phyloP scores from a whole-genome alignment of 53 echinoderm and acorn worm species.

The Crossaster papposus region DNA sequence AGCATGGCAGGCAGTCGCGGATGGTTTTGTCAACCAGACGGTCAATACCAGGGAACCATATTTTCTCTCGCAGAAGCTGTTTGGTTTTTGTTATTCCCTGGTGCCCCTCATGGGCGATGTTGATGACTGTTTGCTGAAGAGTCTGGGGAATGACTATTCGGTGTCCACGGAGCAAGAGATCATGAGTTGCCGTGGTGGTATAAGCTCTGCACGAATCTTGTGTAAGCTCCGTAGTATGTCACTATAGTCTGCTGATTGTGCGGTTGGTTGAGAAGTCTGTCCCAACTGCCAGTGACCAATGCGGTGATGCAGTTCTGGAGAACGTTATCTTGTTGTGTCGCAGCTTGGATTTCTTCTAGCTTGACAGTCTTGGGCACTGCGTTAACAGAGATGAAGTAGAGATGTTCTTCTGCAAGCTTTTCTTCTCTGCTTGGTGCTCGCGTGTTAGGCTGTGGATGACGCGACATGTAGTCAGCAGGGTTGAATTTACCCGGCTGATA shows the following conservation, averaged over 20 bases:
- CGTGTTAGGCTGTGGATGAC: slow-evolving; percentile 47
- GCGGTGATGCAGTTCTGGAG: slow-evolving; percentile 20
- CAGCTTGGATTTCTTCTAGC: slow-evolving; percentile 41
- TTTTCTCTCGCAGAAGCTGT: slow-evolving; percentile 68
- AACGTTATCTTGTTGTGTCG: slow-evolving; percentile 13
- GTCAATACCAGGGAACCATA: slow-evolving; percentile 75
- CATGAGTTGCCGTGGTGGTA: slow-evolving; percentile 54
- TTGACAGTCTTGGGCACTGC: slow-evolving; percentile 23
- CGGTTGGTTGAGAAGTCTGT: slow-evolving; percentile 8
- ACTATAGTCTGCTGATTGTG: slow-evolving; percentile 34
- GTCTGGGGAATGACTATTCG: slow-evolving; percentile 72
- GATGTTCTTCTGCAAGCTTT: not conserved
- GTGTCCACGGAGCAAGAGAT: slow-evolving; percentile 66
- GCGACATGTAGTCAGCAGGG: slow-evolving; percentile 74
- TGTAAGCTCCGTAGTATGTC: slow-evolving; percentile 6
- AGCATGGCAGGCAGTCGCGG: slow-evolving; percentile 67
- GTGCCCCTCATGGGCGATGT: slow-evolving; percentile 41
- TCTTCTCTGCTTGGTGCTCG: slow-evolving; percentile 22
- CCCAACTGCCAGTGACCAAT: slow-evolving; percentile 18
- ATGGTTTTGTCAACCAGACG: slow-evolving; percentile 56
- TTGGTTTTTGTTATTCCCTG: slow-evolving; percentile 53
- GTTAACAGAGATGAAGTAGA: slow-evolving; percentile 48
- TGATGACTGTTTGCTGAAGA: slow-evolving; percentile 42
- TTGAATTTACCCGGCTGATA: slow-evolving; percentile 62
- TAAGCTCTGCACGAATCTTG: slow-evolving; percentile 29